phyloP scores from a whole-genome alignment of 2,888 invertebrate species.

The Agrenia bidenticulata region DNA sequence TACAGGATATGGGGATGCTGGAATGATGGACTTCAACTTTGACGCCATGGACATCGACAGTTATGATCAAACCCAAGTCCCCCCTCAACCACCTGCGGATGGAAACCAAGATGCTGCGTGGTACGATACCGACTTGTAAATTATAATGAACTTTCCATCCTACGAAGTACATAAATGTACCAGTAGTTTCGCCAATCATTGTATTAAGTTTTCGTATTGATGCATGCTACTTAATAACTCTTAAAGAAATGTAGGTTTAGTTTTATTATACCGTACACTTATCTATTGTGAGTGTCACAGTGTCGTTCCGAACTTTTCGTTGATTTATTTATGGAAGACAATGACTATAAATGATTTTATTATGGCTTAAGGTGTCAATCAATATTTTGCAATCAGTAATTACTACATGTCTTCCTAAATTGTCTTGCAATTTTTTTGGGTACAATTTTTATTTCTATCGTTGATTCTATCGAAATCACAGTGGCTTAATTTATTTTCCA shows the following conservation, averaged over 20 bases:
- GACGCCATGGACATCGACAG: constrained; percentile 51
- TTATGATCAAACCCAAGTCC: constrained; percentile 63
- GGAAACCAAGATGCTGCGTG: constrained; percentile 92
- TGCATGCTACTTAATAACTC: too few species aligned
- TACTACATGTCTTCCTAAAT: background rate
- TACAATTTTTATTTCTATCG: too few species aligned
- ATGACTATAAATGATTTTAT: background rate
- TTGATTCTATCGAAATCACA: background rate
- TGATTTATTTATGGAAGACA: background rate
- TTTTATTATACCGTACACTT: too few species aligned
- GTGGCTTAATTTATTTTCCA: background rate
- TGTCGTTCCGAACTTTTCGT: background rate
- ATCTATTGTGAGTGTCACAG: background rate
- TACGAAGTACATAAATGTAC: background rate
- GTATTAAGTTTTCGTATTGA: background rate
- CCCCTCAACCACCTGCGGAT: constrained; percentile 80
- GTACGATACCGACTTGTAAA: constrained; percentile 23
- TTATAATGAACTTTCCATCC: background rate
- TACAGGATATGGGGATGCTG: constrained; percentile 53
- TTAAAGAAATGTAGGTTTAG: too few species aligned
- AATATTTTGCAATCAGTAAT: constrained; percentile 3
- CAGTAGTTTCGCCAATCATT: background rate
- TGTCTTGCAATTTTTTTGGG: background rate
- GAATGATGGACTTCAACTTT: constrained; percentile 53
- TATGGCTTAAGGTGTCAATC: background rate